Evolutionary conservation across 2,113 vertebrate species (phyloP).

Genomic region (Syngnathus floridae): DNA sequence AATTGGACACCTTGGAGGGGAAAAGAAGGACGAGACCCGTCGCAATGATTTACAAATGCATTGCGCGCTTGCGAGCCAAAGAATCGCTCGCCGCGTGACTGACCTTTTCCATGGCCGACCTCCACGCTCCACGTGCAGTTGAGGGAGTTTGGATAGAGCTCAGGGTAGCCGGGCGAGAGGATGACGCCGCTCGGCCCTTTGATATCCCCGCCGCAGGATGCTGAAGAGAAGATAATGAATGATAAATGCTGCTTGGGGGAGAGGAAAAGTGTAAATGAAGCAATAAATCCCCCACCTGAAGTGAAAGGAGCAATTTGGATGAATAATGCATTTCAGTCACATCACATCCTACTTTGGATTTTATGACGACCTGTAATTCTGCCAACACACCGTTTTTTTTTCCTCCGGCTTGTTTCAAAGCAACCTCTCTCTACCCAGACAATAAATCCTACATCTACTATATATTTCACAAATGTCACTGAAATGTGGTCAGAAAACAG

Average conservation of each 20-base stretch:
- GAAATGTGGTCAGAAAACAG: slow-evolving; percentile 24
- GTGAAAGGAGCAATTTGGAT: slow-evolving; percentile 44
- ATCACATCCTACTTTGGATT: slow-evolving; percentile 48
- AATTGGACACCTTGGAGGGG: slow-evolving; percentile 68
- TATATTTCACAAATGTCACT: slow-evolving; percentile 22
- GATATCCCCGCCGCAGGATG: slow-evolving; percentile 93
- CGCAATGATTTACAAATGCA: too few relatives aligned
- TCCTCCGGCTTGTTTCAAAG: slow-evolving; percentile 10
- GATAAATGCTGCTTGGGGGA: slow-evolving; percentile 26
- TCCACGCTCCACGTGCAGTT: slow-evolving; percentile 89
- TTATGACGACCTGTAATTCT: slow-evolving; percentile 53
- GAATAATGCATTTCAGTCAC: slow-evolving; percentile 55
- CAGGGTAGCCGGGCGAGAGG: slow-evolving; percentile 90
- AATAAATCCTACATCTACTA: slow-evolving; percentile 35
- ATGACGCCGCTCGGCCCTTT: slow-evolving; percentile 84
- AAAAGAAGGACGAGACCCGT: slow-evolving; percentile 6
- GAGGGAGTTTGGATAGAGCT: slow-evolving; percentile 94
- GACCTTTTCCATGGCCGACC: slow-evolving; percentile 75
- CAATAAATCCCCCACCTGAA: slow-evolving; percentile 57
- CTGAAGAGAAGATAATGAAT: slow-evolving; percentile 66
- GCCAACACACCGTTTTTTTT: slow-evolving; percentile 41
- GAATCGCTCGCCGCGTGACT: too few relatives aligned
- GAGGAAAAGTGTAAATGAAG: slow-evolving; percentile 48
- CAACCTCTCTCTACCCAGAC: slow-evolving; percentile 24
- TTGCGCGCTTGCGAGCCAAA: too few relatives aligned